Base-by-base conservation (phyloP, 2,113 vertebrate species). In the Conger conger region DNA sequence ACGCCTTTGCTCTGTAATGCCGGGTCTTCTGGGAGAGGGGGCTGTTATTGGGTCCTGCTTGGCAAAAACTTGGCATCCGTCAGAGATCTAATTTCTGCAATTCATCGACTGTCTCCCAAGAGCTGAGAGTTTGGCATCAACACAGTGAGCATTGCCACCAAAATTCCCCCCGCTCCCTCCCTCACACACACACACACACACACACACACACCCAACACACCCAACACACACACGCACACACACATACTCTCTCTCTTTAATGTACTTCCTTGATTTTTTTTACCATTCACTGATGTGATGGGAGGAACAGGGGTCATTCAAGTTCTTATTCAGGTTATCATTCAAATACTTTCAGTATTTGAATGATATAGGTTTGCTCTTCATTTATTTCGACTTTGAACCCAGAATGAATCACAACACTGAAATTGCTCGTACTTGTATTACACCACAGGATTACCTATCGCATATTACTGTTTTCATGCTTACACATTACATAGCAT, bases 31-130 rank as follows among this genome's bases (percentile, higher is more conserved):
- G 82, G 91, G 85, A 93, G 89, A 86, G 83, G 73, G 87, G 88
- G 87, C 88, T 90, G 86, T 89, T 89, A n/a, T 89, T 91, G 85
- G 37, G 84, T 77, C 88, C 90, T 89, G 90, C 91, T 90, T 90
- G 90, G 45, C 87, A 90, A 92, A 92, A 93, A 91, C 93, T 92
- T 94, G 94, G 93, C 93, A 94, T 93, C 93, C 92, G 91, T 91
- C 90, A 91, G 88, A 92, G 91, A 93, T 94, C 93, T 94, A 91
- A 93, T 94, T 95, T 94, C 93, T 93, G 91, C 94, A 93, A 95
- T 95, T 94, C 93, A 94, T 93, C 87, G 89, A 83, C 87, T 16
- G 89, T 94, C 94, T 94, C 94, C 91, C 3, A 91, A 93, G 94
- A 94, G 86, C 87, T 78, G 35, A 35, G 0, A 76, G 90, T 91